Conservation (phyloP, 2,797 vertebrate species). For the Leptodactylus fallax region DNA sequence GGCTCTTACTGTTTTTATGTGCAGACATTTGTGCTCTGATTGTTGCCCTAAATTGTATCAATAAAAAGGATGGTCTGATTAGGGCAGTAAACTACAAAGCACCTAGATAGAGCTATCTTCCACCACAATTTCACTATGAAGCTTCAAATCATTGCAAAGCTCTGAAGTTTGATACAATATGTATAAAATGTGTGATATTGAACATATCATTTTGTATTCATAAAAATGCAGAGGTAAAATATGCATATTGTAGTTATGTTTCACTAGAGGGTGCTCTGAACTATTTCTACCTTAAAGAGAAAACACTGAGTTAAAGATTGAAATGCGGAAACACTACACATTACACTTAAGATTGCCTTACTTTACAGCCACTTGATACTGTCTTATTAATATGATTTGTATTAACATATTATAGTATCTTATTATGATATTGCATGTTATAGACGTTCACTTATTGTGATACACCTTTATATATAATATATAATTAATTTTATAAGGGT, state of each 20-base stretch:
- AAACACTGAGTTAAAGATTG: not conserved
- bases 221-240: not conserved
- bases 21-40: slow-evolving; percentile 50
- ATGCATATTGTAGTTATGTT: not conserved
- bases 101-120: slow-evolving; percentile 31
- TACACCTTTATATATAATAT: not conserved
- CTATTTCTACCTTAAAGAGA: slow-evolving; percentile 11
- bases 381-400: not conserved
- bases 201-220: not conserved
- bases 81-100: slow-evolving; percentile 31
- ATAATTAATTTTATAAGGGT: no score
- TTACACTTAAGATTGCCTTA: not conserved
- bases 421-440: not conserved
- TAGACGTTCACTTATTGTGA: not conserved
- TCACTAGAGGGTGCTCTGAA: slow-evolving; percentile 56
- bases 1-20: slow-evolving; percentile 52
- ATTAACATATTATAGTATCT: not conserved
- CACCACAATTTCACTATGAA: slow-evolving; percentile 16
- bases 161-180: not conserved
- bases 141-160: slow-evolving; percentile 1
- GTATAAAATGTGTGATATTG: slow-evolving; percentile 10
- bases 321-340: not conserved
- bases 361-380: not conserved
- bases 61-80: slow-evolving; percentile 48
- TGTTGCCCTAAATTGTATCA: slow-evolving; percentile 56